phyloP scores from a whole-genome alignment of 2,888 invertebrate species.

The Melikaiella ostensackeni region DNA sequence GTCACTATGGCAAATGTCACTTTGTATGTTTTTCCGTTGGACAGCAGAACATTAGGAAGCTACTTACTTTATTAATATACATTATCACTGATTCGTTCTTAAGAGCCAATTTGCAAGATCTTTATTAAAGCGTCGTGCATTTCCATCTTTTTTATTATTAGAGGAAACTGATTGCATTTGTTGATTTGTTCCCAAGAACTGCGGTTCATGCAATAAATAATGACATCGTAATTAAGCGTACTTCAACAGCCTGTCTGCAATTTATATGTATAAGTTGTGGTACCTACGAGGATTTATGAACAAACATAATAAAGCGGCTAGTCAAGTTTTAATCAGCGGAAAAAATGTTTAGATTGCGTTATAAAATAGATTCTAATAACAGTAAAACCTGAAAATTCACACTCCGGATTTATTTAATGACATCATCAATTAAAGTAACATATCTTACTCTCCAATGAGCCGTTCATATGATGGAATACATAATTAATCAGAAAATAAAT shows the following conservation, averaged over 20 bases:
- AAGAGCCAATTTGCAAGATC: not conserved
- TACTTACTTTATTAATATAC: no score
- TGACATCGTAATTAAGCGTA: conserved; percentile 33
- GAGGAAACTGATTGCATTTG: conserved; percentile 15
- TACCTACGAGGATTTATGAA: conserved; percentile 36
- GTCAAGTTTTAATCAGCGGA: conserved; percentile 14
- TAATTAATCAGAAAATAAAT: conserved; percentile 23
- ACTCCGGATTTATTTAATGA: no score
- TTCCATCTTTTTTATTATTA: not conserved
- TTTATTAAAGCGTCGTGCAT: not conserved
- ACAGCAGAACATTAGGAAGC: no score
- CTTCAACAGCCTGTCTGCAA: conserved; percentile 12
- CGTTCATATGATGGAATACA: conserved; percentile 17
- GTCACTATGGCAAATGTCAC: no score
- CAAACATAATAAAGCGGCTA: conserved; percentile 31
- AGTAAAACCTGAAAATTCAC: conserved; percentile 13
- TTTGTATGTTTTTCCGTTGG: no score
- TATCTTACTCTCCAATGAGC: not conserved
- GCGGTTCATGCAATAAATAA: conserved; percentile 34
- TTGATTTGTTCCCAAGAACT: conserved; percentile 33
- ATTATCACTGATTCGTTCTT: no score
- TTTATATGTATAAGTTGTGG: conserved; percentile 20
- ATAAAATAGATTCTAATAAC: conserved; percentile 32
- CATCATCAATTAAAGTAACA: no score
- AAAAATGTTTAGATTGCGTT: conserved; percentile 18